Conservation (phyloP, 2,113 vertebrate genomes). For the Eulacestoma nigropectus region DNA sequence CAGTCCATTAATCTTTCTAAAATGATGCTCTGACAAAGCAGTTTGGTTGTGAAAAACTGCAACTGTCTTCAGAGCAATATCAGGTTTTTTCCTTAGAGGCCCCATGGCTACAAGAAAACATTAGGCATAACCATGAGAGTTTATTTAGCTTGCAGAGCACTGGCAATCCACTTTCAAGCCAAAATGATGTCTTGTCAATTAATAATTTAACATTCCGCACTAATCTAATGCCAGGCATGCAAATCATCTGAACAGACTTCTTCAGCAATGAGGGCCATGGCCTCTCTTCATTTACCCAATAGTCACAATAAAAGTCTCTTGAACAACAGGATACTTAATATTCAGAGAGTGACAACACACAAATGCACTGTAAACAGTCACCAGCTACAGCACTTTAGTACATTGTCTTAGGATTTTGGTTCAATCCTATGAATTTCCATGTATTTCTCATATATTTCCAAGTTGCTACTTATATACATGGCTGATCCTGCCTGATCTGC, state of each 20-base stretch:
- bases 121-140: neutral
- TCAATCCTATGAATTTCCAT: neutral
- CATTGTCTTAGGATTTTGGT: neutral
- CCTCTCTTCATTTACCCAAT: neutral
- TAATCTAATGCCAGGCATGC: neutral
- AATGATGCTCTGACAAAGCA: neutral
- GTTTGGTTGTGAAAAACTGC: neutral
- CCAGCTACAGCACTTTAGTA: neutral
- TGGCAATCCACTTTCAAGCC: neutral
- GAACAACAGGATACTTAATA: neutral
- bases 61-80: neutral
- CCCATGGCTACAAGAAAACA: neutral
- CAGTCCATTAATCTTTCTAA: constrained; percentile 2
- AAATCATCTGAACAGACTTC: constrained; percentile 12
- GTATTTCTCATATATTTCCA: neutral
- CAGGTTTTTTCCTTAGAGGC: neutral
- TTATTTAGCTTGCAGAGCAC: neutral
- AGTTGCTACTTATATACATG: rapidly evolving
- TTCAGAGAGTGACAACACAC: neutral
- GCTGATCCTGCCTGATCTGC: neutral
- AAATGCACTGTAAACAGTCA: neutral
- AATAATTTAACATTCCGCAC: neutral
- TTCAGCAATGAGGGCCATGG: neutral
- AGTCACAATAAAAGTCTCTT: neutral
- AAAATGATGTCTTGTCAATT: constrained; percentile 3